Percentiles rank a stretch among this genome's conserved stretches.
phyloP scores from a whole-genome alignment of 2,113 vertebrate genomes.

The Gasterosteus nipponicus region DNA sequence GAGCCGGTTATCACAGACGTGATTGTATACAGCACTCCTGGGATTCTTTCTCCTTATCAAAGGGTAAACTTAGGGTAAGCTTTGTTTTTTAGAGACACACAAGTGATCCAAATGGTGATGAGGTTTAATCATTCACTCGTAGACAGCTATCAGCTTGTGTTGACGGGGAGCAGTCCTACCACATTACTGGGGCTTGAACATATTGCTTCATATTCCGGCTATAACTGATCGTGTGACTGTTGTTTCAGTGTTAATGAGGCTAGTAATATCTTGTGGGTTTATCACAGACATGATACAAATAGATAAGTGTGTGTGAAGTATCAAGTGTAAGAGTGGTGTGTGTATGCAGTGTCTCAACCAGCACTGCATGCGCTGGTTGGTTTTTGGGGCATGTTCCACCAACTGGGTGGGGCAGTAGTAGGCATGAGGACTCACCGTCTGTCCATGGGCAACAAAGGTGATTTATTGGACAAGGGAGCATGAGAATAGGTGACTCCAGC shows the following conservation, averaged over 20 bases:
- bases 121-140: not conserved
- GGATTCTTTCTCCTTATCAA: not conserved
- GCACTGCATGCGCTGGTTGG: conserved; percentile 24
- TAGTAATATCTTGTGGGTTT: conserved; percentile 9
- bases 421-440: conserved; percentile 65
- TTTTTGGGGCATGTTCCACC: conserved; percentile 28
- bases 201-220: not conserved
- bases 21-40: not conserved
- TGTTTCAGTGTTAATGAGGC: not conserved
- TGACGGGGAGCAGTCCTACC: not conserved
- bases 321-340: not conserved
- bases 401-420: conserved; percentile 33
- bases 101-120: not conserved
- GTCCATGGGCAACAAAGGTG: conserved; percentile 41
- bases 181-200: not conserved
- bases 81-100: not conserved
- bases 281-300: conserved; percentile 27
- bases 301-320: not conserved
- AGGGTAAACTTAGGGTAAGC: too few relatives aligned
- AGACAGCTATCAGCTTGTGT: not conserved
- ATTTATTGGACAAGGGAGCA: conserved; percentile 28
- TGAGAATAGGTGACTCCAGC: conserved; percentile 6
- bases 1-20: not conserved
- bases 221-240: not conserved
- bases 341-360: conserved; percentile 33